Percentiles rank a stretch among this genome's conserved stretches.
phyloP scores from a whole-genome alignment of 2,113 vertebrate species.

The Antechinus stuartii region DNA sequence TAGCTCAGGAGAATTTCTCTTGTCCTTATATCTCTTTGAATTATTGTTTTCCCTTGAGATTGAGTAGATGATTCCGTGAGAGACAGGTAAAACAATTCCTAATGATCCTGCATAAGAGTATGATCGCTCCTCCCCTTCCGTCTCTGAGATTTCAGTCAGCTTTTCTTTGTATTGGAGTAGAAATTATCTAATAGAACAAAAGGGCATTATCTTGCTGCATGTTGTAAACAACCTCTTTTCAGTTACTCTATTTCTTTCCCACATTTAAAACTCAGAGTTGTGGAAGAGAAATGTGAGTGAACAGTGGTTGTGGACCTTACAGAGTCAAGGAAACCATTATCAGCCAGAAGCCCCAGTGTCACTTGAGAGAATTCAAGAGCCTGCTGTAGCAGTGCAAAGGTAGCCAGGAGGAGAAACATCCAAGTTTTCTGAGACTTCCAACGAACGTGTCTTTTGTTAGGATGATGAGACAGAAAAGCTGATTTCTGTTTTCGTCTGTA shows the following conservation, averaged over 20 bases:
- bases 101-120: background rate
- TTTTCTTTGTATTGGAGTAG: background rate
- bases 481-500: background rate
- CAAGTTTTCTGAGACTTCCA: background rate
- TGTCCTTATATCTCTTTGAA: background rate
- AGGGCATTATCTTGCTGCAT: background rate
- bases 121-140: background rate
- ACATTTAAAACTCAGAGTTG: background rate
- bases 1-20: background rate
- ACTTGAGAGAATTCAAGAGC: background rate
- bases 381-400: background rate
- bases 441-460: background rate
- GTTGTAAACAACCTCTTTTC: background rate
- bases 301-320: background rate
- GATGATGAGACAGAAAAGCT: background rate
- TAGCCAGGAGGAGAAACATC: background rate
- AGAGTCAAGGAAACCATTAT: background rate
- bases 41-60: background rate
- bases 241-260: background rate
- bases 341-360: background rate
- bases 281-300: background rate
- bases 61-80: background rate
- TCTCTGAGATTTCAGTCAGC: background rate
- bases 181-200: background rate
- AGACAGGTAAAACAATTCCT: background rate